phyloP scores from a whole-genome alignment of 2,888 invertebrate genomes.

The Acanthoscelides obtectus region DNA sequence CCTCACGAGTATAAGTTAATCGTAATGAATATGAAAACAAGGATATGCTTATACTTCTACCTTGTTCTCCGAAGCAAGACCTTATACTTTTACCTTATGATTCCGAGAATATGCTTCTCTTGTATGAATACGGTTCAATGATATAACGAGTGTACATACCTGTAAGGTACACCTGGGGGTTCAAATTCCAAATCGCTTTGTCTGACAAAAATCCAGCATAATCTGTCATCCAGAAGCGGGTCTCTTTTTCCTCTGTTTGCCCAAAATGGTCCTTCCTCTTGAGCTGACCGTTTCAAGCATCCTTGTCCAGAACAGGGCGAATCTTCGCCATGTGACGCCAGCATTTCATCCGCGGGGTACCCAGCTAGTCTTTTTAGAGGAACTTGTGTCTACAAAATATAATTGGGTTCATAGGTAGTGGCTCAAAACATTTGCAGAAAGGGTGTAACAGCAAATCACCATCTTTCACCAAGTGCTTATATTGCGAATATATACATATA shows the following conservation, averaged over 20 bases:
- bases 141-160: too few relatives aligned
- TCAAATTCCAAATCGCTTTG: background rate
- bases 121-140: too few relatives aligned
- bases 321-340: constrained; percentile 20
- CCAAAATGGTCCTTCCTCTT: constrained; percentile 46
- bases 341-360: constrained; percentile 6
- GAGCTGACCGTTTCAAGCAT: constrained; percentile 29
- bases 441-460: too few relatives aligned
- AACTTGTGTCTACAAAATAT: constrained; percentile 14
- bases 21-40: too few relatives aligned
- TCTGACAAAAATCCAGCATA: background rate
- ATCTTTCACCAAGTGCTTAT: too few relatives aligned
- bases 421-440: background rate
- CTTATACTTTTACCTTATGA: too few relatives aligned
- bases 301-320: constrained; percentile 14
- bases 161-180: background rate
- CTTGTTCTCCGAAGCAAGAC: too few relatives aligned
- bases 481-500: background rate
- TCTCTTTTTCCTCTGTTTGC: constrained; percentile 47
- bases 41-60: too few relatives aligned
- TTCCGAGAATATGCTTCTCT: too few relatives aligned
- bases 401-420: background rate
- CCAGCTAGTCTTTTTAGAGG: constrained; percentile 22
- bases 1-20: too few relatives aligned
- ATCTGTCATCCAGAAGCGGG: constrained; percentile 13